Conservation (phyloP, 2,797 vertebrate genomes). For the Podargus strigoides region DNA sequence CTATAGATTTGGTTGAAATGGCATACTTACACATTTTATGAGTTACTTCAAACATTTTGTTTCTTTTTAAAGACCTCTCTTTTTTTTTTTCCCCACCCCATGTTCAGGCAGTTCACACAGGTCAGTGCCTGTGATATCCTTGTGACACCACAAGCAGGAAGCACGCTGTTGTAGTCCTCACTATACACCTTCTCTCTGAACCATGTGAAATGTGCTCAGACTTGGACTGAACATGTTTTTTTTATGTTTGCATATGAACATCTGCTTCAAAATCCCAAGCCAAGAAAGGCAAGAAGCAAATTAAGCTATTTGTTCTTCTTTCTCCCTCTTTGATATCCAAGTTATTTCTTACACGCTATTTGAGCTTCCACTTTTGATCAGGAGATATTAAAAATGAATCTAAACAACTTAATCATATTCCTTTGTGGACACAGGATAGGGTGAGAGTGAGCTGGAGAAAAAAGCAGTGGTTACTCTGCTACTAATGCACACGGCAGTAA, state of each 20-base stretch:
- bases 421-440: neutral
- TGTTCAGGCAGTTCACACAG: neutral
- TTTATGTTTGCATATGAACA: constrained; percentile 42
- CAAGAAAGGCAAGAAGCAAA: constrained; percentile 53
- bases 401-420: constrained; percentile 38
- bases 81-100: neutral
- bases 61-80: neutral
- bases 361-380: constrained; percentile 41
- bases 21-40: neutral
- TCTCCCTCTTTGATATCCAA: constrained; percentile 28
- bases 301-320: constrained; percentile 55
- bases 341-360: neutral
- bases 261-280: constrained; percentile 61
- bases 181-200: neutral
- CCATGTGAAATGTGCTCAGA: neutral
- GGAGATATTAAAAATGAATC: constrained; percentile 55
- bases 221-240: neutral
- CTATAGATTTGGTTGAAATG: neutral
- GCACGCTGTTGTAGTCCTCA: neutral
- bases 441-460: neutral
- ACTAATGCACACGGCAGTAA: neutral
- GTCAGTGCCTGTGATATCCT: neutral
- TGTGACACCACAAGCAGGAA: neutral
- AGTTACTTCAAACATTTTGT: neutral
- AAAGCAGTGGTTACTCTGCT: neutral